Base-by-base conservation (phyloP, 2,113 vertebrate species). In the Sander vitreus region DNA sequence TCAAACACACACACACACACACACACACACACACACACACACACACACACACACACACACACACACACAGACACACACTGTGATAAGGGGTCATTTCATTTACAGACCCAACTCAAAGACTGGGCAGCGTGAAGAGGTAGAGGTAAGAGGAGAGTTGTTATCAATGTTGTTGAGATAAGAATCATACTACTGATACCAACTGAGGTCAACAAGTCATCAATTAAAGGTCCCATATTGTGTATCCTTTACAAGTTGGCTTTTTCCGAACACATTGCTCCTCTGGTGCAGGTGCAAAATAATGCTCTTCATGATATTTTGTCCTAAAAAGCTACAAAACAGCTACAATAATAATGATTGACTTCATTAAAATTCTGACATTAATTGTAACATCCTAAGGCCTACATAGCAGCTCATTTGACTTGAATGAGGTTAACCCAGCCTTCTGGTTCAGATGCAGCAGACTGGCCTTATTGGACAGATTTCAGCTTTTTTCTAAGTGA, bases 41-140 rank as follows among this genome's bases (percentile, higher is more conserved):
- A 63, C 67, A 74, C 70, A 62, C 54, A 47, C 51, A 69, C 16
- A 60, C 63, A 59, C 25, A 48, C 25, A 19, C 43, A n/a, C 33
- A 57, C 14, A 27, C 30, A 60, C 16, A 19, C 39, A 27, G 43
- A 57, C 66, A 84, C 30, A 58, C 33, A 36, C 11, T 58, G 58
- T 76, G 14, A 85, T 71, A 74, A 69, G 30, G 76, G 80, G 79
- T 85, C 83, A 59, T 76, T 70, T 85, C 83, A 59, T 76, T 70
- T 50, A 86, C 16, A 78, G 86, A 88, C 81, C 80, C 60, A 85
- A 88, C 84, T 76, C 47, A 71, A 58, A 81, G 72, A 85, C 76
- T 70, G 70, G 74, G 77, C 70, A 81, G 86, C 53, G 65, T 62
- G 82, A 58, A 48, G 47, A 19, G 68, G 21, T 39, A 9, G 25